Conservation (phyloP, 2,113 vertebrate species). For the Nothoprocta perdicaria region DNA sequence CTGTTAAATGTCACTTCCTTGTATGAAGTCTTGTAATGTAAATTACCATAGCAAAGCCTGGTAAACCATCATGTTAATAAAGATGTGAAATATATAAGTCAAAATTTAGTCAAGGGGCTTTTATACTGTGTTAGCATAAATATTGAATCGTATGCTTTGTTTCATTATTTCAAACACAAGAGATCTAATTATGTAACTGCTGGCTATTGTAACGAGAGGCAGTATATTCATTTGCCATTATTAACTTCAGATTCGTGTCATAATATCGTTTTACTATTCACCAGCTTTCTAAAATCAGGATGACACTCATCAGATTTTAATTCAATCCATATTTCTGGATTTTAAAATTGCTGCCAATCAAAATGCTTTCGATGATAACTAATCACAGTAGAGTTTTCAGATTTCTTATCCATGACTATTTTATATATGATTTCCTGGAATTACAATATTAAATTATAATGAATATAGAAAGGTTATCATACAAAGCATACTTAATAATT, state of each 20-base stretch:
- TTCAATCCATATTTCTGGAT: conserved; percentile 5
- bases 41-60: conserved; percentile 24
- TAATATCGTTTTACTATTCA: background rate
- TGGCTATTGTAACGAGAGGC: background rate
- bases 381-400: conserved; percentile 34
- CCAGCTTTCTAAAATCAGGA: background rate
- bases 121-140: background rate
- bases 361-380: conserved; percentile 42
- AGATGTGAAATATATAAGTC: conserved; percentile 9
- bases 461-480: conserved; percentile 41
- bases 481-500: conserved; percentile 45
- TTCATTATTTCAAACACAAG: background rate
- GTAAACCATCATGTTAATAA: conserved; percentile 1
- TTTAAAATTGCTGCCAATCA: conserved; percentile 48
- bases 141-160: conserved; percentile 19
- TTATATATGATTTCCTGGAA: conserved; percentile 17
- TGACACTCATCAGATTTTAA: conserved; percentile 16
- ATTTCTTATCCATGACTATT: conserved; percentile 15
- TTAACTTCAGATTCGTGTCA: background rate
- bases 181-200: background rate
- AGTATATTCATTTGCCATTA: background rate
- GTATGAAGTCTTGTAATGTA: conserved; percentile 50
- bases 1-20: conserved; percentile 36
- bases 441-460: conserved; percentile 50
- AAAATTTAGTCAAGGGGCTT: conserved; percentile 8